These are phyloP conservation scores for Trididemnum nubilum DNA, from an alignment of 23 tunicate genomes.

Conservation along the genomic window DNA sequence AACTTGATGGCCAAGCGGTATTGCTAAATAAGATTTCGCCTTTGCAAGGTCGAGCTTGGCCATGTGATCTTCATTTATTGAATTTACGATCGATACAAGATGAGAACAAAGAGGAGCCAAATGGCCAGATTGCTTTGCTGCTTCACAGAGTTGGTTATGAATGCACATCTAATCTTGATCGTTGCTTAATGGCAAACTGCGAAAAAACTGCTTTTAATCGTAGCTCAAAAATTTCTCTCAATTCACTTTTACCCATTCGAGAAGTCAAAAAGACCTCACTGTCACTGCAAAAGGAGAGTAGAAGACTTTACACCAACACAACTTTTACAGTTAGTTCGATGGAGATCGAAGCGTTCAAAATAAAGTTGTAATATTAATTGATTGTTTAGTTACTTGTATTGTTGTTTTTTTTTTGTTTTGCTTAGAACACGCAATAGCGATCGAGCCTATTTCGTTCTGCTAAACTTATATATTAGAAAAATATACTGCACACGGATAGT, in stretches of 20 bases:
- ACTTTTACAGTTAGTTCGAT: constrained; percentile 41
- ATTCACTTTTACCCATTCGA: constrained; percentile 38
- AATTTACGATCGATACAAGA: constrained; percentile 65
- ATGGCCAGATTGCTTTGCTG: constrained; percentile 69
- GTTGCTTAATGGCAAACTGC: constrained; percentile 20
- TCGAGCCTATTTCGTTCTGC: too few relatives aligned
- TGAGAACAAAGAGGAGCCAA: constrained; percentile 19
- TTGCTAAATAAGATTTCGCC: constrained; percentile 7
- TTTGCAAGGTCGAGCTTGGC: constrained; percentile 22
- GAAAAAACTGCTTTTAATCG: constrained; percentile 3
- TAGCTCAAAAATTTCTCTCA: constrained; percentile 12
- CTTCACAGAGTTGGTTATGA: constrained; percentile 82
- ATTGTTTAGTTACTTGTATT: too few relatives aligned
- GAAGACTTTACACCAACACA: background rate
- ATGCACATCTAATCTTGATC: constrained; percentile 49
- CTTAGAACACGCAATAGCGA: too few relatives aligned
- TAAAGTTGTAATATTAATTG: constrained; percentile 23
- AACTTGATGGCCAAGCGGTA: background rate
- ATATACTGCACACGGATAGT: too few relatives aligned
- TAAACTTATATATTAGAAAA: too few relatives aligned
- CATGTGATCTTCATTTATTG: constrained; percentile 70
- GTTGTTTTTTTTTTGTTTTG: too few relatives aligned
- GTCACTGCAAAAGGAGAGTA: constrained; percentile 53
- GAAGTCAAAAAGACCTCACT: constrained; percentile 41
- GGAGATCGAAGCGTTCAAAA: constrained; percentile 71